phyloP scores from a whole-genome alignment of 2,888 invertebrate genomes.

The Orthosia incerta region DNA sequence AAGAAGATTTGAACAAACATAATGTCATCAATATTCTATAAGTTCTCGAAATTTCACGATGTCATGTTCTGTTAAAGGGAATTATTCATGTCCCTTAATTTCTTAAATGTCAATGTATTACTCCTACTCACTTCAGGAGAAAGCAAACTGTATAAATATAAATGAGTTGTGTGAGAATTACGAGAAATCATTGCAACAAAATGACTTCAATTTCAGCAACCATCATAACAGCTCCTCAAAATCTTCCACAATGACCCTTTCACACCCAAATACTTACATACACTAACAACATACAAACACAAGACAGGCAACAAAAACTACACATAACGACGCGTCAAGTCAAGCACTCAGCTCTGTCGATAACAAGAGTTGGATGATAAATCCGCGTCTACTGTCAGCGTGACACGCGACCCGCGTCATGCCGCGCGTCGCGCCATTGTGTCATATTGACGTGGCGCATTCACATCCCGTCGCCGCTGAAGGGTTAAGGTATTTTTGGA shows the following conservation, averaged over 20 bases:
- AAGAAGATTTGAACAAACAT: conserved; percentile 52
- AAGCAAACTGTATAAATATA: background rate
- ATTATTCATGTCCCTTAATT: conserved; percentile 15
- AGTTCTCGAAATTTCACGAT: conserved; percentile 7
- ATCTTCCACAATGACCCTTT: background rate
- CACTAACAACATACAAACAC: conserved; percentile 30
- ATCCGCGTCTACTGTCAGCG: conserved; percentile 72
- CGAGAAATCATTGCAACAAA: background rate
- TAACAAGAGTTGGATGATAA: conserved; percentile 80
- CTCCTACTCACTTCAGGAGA: too few relatives aligned
- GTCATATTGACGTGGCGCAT: conserved; percentile 71
- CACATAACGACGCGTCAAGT: conserved; percentile 47
- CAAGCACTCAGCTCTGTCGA: conserved; percentile 74
- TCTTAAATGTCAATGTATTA: background rate
- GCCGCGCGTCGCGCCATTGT: conserved; percentile 78
- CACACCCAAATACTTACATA: background rate
- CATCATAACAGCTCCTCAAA: background rate
- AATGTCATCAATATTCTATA: conserved; percentile 54
- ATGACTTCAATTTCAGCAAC: background rate
- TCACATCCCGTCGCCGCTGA: conserved; percentile 57
- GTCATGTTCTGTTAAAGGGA: background rate
- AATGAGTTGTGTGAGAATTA: background rate
- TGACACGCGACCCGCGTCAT: conserved; percentile 76
- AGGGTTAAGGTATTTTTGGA: conserved; percentile 72
- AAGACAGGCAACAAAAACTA: conserved; percentile 51